Conservation (phyloP, 2,113 vertebrate genomes). For the Perca schrenkii region DNA sequence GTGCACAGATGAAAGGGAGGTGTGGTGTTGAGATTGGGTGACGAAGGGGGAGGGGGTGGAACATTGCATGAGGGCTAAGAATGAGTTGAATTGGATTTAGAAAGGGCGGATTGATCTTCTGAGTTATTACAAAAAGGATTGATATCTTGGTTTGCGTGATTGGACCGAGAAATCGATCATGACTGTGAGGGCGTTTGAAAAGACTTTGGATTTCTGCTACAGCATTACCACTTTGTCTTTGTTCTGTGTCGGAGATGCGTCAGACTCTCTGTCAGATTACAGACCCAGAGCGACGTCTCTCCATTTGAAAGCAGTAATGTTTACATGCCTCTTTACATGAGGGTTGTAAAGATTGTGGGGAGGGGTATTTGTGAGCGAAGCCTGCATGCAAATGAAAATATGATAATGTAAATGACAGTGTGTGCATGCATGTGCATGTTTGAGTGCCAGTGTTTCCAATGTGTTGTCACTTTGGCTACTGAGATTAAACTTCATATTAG, state of each 20-base stretch:
- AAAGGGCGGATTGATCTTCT: slow-evolving; percentile 22
- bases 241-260: slow-evolving; percentile 21
- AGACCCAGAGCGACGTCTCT: slow-evolving; percentile 11
- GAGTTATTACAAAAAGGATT: slow-evolving; percentile 44
- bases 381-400: slow-evolving; percentile 47
- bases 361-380: slow-evolving; percentile 2
- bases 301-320: slow-evolving; percentile 19
- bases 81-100: slow-evolving; percentile 45
- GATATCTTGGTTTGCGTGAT: slow-evolving; percentile 40
- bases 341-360: slow-evolving; percentile 16
- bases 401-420: slow-evolving; percentile 19
- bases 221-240: slow-evolving; percentile 18
- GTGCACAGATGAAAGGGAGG: slow-evolving; percentile 63
- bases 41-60: neutral
- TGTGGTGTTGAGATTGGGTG: slow-evolving; percentile 56
- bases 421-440: slow-evolving; percentile 11
- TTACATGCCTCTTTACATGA: slow-evolving; percentile 48
- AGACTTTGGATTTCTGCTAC: slow-evolving; percentile 9
- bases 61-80: slow-evolving; percentile 19
- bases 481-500: slow-evolving; percentile 56
- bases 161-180: slow-evolving; percentile 38
- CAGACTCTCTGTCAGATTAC: slow-evolving; percentile 22
- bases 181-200: slow-evolving; percentile 3
- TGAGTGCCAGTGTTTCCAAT: slow-evolving; percentile 38
- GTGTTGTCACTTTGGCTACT: slow-evolving; percentile 71